Evolutionary conservation across 2,888 invertebrate species (phyloP), one percentile per base, ranked within the genome.

Genomic region (Amphipyra berbera): DNA sequence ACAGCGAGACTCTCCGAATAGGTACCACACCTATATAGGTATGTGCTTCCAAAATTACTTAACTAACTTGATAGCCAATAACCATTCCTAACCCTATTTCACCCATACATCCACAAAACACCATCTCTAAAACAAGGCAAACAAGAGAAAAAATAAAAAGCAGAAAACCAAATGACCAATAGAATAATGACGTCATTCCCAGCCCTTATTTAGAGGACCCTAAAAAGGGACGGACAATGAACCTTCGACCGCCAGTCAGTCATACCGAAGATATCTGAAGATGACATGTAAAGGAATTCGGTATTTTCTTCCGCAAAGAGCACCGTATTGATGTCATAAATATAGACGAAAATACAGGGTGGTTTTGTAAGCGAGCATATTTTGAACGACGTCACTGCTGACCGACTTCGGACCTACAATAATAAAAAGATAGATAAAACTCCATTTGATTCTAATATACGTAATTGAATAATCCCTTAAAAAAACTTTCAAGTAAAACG

Each of bases 241-340:
- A 60, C 58, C 46, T 44, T 42, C 33, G 50, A 54, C 46, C 56
- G 45, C 46, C 64, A 61, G 73, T 66, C 69, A 68, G 58, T 69
- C 65, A 73, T 76, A 64, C 52, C 54, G 6, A 52, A 59, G 55
- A 73, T 67, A 40, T 59, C 76, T 78, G 78, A 55, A 57, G 59
- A 60, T 76, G 78, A 76, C 79, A 68, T 61, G 66, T 57, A 44
- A 56, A 61, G 65, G 54, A 72, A 76, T 76, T 57, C 47, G 60
- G 54, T 61, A 48, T 68, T 69, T 61, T 48, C 49, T 52, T 40
- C 40, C 42, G 14, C 9, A 44, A 53, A 45, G 38, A 21, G 52
- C 55, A 50, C n/a, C 38, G 30, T 57, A 61, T 48, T 58, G 47
- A 44, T 41, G 47, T 67, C 47, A 55, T 57, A 61, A 61, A 61